Conservation (phyloP, 2,113 vertebrate genomes). For the Oreochromis niloticus region DNA sequence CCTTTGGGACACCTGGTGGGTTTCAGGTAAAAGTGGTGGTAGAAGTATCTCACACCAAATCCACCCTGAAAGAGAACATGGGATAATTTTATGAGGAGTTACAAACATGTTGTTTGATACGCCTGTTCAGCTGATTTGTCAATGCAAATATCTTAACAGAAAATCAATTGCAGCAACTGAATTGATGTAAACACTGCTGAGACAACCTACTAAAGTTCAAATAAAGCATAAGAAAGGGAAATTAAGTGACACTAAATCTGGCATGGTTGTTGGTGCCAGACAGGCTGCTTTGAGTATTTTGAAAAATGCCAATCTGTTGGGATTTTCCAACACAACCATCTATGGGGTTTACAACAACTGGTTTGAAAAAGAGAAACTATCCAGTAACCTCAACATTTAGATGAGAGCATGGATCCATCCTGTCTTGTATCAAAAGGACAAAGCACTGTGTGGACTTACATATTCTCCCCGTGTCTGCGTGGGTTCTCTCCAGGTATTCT, state of each 20-base stretch:
- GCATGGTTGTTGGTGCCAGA: background rate
- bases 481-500: background rate
- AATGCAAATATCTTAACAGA: background rate
- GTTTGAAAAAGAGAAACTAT: background rate
- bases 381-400: background rate
- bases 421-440: background rate
- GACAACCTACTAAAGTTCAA: background rate
- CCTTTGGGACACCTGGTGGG: slow-evolving; percentile 65
- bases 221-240: background rate
- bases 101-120: rapidly evolving
- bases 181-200: background rate
- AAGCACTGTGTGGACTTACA: background rate
- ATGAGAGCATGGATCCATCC: background rate
- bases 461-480: background rate
- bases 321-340: background rate
- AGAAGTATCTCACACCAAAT: slow-evolving; percentile 48
- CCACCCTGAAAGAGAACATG: slow-evolving; percentile 41
- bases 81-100: background rate
- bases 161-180: background rate
- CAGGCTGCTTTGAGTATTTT: background rate
- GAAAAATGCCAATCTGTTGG: background rate
- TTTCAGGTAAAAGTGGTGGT: slow-evolving; percentile 67
- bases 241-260: background rate
- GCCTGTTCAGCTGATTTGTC: background rate
- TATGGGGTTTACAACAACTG: background rate